phyloP scores from a whole-genome alignment of 2,113 vertebrate species.

The Epinephelus cyanopodus region DNA sequence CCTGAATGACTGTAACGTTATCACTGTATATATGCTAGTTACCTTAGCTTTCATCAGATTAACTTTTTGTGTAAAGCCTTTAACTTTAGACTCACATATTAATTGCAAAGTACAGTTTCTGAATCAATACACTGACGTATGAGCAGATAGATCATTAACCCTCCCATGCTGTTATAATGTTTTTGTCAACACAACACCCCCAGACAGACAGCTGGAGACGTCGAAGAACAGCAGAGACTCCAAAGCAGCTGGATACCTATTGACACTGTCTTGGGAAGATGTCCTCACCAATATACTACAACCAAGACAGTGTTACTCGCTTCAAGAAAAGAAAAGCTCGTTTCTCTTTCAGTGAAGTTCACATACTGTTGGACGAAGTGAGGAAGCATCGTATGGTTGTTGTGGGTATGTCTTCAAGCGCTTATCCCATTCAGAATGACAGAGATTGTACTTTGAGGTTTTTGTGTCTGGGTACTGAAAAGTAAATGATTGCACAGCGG shows the following conservation, averaged over 20 bases:
- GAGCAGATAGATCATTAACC: neutral
- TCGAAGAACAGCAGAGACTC: slow-evolving; percentile 9
- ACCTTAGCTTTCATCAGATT: neutral
- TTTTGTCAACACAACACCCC: slow-evolving; percentile 1
- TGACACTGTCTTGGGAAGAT: slow-evolving; percentile 70
- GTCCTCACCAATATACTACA: slow-evolving; percentile 76
- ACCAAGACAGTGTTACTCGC: slow-evolving; percentile 73
- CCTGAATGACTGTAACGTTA: neutral
- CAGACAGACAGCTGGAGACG: slow-evolving; percentile 24
- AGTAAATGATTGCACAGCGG: neutral
- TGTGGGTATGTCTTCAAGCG: slow-evolving; percentile 76
- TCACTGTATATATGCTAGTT: neutral
- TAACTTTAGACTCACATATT: neutral
- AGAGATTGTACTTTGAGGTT: neutral
- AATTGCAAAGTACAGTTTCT: neutral
- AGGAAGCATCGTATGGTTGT: slow-evolving; percentile 83
- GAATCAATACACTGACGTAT: neutral
- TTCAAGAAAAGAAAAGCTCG: slow-evolving; percentile 87
- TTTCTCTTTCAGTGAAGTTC: slow-evolving; percentile 86
- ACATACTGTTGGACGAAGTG: slow-evolving; percentile 87
- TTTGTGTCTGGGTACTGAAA: neutral
- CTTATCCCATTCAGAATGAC: neutral
- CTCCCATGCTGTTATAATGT: neutral
- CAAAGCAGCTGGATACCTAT: slow-evolving; percentile 33
- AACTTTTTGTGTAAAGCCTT: neutral